These are phyloP conservation scores for Littorina saxatilis DNA, from an alignment of 1,140 invertebrate species.

Conservation along the genomic window DNA sequence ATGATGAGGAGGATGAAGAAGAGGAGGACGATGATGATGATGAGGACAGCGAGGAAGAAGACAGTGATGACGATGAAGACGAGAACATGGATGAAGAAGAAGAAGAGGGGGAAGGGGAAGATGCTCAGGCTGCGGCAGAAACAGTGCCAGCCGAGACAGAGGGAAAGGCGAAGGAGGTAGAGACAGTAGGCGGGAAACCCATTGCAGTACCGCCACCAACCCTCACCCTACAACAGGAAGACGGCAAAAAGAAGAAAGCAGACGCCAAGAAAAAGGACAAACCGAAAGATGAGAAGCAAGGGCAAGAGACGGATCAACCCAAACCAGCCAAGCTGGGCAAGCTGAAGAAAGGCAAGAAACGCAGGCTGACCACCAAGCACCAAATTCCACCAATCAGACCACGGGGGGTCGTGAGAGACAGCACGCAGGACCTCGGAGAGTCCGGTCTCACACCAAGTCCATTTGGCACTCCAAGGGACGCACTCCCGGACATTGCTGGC, in stretches of 20 bases:
- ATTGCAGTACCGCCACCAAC: neutral
- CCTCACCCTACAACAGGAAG: neutral
- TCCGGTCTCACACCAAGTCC: neutral
- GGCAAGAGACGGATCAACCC: neutral
- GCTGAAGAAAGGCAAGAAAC: neutral
- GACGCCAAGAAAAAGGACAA: neutral
- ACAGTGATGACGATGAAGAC: constrained; percentile 7
- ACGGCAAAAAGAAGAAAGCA: neutral
- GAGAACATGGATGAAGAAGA: constrained; percentile 8
- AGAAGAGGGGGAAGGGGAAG: neutral
- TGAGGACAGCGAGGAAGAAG: constrained; percentile 4
- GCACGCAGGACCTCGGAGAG: neutral
- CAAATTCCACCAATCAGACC: neutral
- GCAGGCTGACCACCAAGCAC: neutral
- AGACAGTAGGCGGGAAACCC: neutral
- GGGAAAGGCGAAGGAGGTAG: neutral
- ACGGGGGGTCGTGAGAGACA: neutral
- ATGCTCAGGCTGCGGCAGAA: neutral
- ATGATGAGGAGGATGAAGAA: neutral
- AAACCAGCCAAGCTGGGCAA: neutral
- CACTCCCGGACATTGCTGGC: constrained; percentile 15
- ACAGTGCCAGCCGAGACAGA: neutral
- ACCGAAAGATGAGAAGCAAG: neutral
- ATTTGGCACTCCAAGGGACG: neutral
- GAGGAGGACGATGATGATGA: constrained; percentile 4